Conservation (phyloP, 2,797 vertebrate genomes). For the Rhinatrema bivittatum region DNA sequence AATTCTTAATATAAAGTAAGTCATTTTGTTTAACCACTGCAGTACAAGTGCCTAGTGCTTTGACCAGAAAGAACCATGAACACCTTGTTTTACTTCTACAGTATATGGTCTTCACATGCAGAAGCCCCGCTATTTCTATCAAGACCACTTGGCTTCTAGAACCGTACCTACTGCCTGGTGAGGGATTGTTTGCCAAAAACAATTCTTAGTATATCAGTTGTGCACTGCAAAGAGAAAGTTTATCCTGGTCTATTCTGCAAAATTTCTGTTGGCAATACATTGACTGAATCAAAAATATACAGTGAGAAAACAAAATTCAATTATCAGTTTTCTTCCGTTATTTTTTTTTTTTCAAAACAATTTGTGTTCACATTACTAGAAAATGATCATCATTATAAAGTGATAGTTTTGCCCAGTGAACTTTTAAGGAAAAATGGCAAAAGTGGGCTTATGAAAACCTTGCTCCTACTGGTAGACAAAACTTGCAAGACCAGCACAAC, state of each 20-base stretch:
- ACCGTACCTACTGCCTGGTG: conserved; percentile 35
- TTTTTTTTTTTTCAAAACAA: conserved; percentile 54
- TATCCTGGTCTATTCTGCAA: conserved; percentile 44
- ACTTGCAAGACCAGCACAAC: conserved; percentile 83
- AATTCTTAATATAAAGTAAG: conserved; percentile 65
- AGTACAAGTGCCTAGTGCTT: conserved; percentile 61
- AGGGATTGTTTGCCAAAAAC: conserved; percentile 35
- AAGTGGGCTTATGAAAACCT: conserved; percentile 44
- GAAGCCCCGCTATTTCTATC: conserved; percentile 27
- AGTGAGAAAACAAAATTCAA: conserved; percentile 58
- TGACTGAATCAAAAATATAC: conserved; percentile 49
- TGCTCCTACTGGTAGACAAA: conserved; percentile 73
- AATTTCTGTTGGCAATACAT: conserved; percentile 42
- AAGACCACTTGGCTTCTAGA: conserved; percentile 34
- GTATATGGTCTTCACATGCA: conserved; percentile 41
- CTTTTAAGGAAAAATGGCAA: conserved; percentile 45
- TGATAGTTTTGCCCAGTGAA: conserved; percentile 49
- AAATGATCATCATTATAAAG: conserved; percentile 57
- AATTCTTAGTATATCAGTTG: conserved; percentile 32
- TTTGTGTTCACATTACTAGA: conserved; percentile 55
- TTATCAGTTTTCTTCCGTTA: conserved; percentile 8
- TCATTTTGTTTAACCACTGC: conserved; percentile 46
- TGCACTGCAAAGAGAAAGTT: conserved; percentile 39
- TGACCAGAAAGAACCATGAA: conserved; percentile 35
- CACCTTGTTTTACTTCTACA: conserved; percentile 34